Conservation (phyloP, 2,888 invertebrate genomes). For the Acronicta psi region DNA sequence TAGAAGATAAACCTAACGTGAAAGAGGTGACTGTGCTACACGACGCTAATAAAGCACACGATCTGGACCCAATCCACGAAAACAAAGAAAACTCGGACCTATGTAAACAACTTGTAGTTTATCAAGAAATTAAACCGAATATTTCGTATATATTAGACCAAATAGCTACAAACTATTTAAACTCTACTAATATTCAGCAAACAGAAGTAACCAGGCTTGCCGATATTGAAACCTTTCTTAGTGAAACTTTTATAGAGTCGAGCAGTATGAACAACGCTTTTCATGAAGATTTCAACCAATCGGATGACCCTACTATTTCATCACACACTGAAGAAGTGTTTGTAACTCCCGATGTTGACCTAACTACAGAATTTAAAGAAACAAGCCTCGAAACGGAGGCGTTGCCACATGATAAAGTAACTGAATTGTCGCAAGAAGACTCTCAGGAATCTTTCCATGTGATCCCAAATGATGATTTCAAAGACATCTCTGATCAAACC, state of each 20-base stretch:
- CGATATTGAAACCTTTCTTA: constrained; percentile 15
- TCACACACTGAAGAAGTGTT: constrained; percentile 33
- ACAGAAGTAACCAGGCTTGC: background rate
- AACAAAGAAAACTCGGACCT: background rate
- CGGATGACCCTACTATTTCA: constrained; percentile 39
- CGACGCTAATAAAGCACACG: background rate
- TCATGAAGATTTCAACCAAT: constrained; percentile 61
- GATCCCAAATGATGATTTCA: constrained; percentile 27
- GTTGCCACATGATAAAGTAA: background rate
- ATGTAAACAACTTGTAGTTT: constrained; percentile 8
- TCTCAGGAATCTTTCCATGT: constrained; percentile 17
- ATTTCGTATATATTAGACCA: background rate
- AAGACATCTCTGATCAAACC: constrained; percentile 23
- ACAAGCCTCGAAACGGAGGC: constrained; percentile 20
- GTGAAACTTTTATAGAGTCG: constrained; percentile 60
- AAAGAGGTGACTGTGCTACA: background rate
- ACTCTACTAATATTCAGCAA: constrained; percentile 1
- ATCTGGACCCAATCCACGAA: background rate
- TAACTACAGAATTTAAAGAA: constrained; percentile 30
- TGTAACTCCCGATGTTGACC: constrained; percentile 35
- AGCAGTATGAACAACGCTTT: constrained; percentile 79
- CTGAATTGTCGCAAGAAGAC: constrained; percentile 13
- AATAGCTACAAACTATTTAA: background rate
- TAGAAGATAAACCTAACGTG: background rate
- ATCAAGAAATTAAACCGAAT: constrained; percentile 4